phyloP scores from a whole-genome alignment of 1,140 invertebrate species.

The Catajapyx aquilonaris region DNA sequence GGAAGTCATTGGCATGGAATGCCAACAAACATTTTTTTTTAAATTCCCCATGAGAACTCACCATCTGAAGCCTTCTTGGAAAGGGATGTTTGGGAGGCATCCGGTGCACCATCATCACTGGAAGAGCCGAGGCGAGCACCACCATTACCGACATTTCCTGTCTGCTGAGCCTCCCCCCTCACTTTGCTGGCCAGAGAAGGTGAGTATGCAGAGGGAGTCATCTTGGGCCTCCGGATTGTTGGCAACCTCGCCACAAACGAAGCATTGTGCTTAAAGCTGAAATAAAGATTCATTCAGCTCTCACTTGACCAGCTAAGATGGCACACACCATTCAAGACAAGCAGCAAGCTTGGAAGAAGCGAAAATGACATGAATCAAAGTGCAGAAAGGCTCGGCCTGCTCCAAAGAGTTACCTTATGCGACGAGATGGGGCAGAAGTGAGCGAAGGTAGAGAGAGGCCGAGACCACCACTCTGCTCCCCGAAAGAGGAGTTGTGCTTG shows the following conservation, averaged over 20 bases:
- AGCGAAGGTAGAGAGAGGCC: neutral
- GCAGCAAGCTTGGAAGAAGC: constrained; percentile 1
- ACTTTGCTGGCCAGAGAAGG: constrained; percentile 30
- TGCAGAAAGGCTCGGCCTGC: neutral
- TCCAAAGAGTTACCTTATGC: neutral
- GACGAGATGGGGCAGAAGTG: neutral
- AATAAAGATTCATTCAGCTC: no score
- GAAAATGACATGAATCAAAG: constrained; percentile 3
- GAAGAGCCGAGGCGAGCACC: constrained; percentile 20
- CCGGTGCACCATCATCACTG: constrained; percentile 22
- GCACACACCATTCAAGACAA: no score
- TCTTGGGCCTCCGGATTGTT: constrained; percentile 60
- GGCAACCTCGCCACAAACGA: constrained; percentile 71
- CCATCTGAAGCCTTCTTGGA: constrained; percentile 62
- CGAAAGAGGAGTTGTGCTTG: neutral
- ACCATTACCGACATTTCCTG: constrained; percentile 11
- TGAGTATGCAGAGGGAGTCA: constrained; percentile 44
- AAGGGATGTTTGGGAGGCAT: constrained; percentile 36
- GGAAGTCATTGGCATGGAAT: no score
- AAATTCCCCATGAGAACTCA: constrained; percentile 25
- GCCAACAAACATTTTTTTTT: no score
- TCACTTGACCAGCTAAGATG: no score
- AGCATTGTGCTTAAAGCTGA: constrained; percentile 74
- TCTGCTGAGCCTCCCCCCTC: constrained; percentile 12
- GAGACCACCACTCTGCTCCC: neutral